phyloP scores from a whole-genome alignment of 2,113 vertebrate species.

The Phasianus colchicus region DNA sequence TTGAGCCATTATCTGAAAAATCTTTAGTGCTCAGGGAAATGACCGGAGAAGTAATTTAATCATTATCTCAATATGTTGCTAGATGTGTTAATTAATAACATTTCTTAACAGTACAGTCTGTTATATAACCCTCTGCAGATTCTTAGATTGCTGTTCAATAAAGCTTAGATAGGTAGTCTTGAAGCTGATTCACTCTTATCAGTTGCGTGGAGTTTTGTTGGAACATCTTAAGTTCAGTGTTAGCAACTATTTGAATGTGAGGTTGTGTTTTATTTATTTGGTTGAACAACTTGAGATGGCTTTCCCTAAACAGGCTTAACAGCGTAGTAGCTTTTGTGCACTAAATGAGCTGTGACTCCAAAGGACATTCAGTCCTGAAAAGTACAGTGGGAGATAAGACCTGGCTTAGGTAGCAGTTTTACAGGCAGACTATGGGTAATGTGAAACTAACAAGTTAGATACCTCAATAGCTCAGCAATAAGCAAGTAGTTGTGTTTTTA shows the following conservation, averaged over 20 bases:
- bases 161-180: neutral
- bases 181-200: neutral
- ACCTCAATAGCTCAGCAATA: no score
- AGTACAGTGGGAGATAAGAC: neutral
- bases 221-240: neutral
- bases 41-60: conserved; percentile 20
- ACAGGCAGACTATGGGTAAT: neutral
- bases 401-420: neutral
- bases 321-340: neutral
- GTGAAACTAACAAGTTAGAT: neutral
- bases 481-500: neutral
- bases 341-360: neutral
- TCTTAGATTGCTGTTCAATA: neutral
- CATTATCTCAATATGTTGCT: neutral
- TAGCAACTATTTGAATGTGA: neutral
- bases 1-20: neutral
- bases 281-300: neutral
- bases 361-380: neutral
- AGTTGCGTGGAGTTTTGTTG: neutral
- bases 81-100: conserved; percentile 22
- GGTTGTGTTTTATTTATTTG: neutral
- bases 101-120: neutral
- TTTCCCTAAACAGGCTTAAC: neutral
- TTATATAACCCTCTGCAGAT: neutral
- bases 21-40: neutral